These are phyloP conservation scores for Drosophila pectinifera DNA, from an alignment of 1,140 invertebrate genomes.

Conservation along the genomic window DNA sequence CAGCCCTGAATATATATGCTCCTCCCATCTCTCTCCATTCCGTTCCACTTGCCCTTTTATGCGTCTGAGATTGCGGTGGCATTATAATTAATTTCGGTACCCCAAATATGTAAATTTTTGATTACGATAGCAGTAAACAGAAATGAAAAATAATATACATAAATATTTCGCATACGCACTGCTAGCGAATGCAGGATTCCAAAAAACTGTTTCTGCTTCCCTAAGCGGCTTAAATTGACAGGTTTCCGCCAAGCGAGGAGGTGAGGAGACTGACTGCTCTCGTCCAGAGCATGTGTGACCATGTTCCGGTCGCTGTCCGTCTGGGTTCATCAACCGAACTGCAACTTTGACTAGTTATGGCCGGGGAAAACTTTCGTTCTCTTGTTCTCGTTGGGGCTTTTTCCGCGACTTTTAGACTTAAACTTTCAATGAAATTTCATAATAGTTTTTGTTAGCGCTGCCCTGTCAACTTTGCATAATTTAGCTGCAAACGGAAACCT, in stretches of 20 bases:
- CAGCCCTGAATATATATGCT: slow-evolving; percentile 19
- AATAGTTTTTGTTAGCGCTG: slow-evolving; percentile 56
- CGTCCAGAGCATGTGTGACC: slow-evolving; percentile 58
- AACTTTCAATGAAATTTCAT: slow-evolving; percentile 75
- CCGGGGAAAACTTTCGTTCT: slow-evolving; percentile 55
- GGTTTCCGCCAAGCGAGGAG: slow-evolving; percentile 26
- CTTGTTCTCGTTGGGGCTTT: slow-evolving; percentile 33
- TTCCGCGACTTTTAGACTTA: slow-evolving; percentile 67
- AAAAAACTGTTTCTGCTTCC: slow-evolving; percentile 29
- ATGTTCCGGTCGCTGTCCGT: slow-evolving; percentile 20
- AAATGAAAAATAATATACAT: slow-evolving; percentile 62
- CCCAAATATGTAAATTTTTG: slow-evolving; percentile 78
- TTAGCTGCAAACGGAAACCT: slow-evolving; percentile 40
- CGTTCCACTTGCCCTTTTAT: slow-evolving; percentile 21
- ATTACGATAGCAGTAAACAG: slow-evolving; percentile 63
- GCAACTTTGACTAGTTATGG: slow-evolving; percentile 70
- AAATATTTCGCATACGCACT: slow-evolving; percentile 74
- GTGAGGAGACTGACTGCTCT: neutral
- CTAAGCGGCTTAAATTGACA: slow-evolving; percentile 79
- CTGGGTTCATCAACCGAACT: slow-evolving; percentile 67
- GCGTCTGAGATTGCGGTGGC: slow-evolving; percentile 43
- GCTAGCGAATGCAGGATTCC: slow-evolving; percentile 19
- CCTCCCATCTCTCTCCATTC: slow-evolving; percentile 9
- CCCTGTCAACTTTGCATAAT: slow-evolving; percentile 59
- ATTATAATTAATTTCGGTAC: slow-evolving; percentile 79